Evolutionary conservation across 1,140 invertebrate genomes (phyloP), one percentile per base, ranked within the genome.

Genomic region (Camponotus floridanus): DNA sequence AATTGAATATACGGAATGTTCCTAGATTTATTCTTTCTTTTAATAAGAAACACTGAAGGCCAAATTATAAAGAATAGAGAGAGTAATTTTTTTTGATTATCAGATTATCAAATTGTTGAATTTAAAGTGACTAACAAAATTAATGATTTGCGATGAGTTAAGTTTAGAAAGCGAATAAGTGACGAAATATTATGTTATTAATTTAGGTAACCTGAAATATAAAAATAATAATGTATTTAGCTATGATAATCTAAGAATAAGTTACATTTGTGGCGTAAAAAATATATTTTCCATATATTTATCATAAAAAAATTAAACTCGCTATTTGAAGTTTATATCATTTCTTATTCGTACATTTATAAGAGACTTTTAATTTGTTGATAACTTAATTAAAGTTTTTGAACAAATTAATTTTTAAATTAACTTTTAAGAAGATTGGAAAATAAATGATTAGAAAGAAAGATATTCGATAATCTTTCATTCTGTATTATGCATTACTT

Each of bases 21-120:
- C 31, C 31, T n/a, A 36, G 7, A 18, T 68, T 79, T 61, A 78
- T 55, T 26, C 33, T 48, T 79, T 7, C 42, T 39, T 76, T 62
- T 8, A 45, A 62, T 55, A n/a, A 13, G 11, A 48, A 45, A 26
- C 13, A 21, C 2, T 21, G 62, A 67, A 67, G 62, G 45, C 26
- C 45, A 79, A 68, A 67, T 15, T 67, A 8, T 21, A n/a, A 67
- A 67, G 5, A 48, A 51, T 51, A 7, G 0, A 26, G 26, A 26
- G 26, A 7, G 1, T 6, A 45, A 6, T 65, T 6, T 67, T 8
- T 33, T 18, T 67, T 13, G 11, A 15, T 51, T 31, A 11, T 15
- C n/a, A 31, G 21, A 39, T 31, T 59, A 45, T 36, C 18, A 15
- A 4, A 33, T 61, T 21, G 6, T 15, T 51, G 11, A 79, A 45